Conservation (phyloP, 2,113 vertebrate species). For the Sebastes fasciatus region DNA sequence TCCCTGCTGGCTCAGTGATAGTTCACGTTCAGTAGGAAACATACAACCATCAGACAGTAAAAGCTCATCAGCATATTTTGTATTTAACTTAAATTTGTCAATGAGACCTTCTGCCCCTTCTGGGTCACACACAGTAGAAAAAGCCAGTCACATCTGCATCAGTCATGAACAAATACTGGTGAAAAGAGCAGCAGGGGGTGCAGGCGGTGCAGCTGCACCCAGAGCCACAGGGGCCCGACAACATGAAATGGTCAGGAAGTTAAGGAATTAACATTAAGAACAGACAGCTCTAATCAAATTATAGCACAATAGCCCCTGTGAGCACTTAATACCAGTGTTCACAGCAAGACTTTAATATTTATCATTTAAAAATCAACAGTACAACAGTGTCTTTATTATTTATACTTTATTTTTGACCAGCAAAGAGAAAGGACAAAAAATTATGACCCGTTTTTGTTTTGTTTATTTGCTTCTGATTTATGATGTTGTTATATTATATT, state of each 20-base stretch:
- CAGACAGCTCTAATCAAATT: conserved; percentile 8
- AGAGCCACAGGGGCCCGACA: conserved; percentile 40
- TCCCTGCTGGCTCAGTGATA: background rate
- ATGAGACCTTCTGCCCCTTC: background rate
- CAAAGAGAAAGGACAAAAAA: no score
- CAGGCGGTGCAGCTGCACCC: conserved; percentile 47
- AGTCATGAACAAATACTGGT: conserved; percentile 12
- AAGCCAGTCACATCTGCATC: conserved; percentile 28
- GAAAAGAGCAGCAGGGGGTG: conserved; percentile 40
- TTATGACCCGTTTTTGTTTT: no score
- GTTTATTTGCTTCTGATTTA: no score
- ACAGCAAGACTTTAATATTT: background rate
- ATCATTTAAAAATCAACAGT: background rate
- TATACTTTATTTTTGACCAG: no score
- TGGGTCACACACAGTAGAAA: conserved; percentile 18
- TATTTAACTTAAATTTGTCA: background rate
- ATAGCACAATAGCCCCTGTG: background rate
- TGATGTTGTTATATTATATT: no score
- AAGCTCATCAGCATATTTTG: background rate
- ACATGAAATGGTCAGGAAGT: conserved; percentile 49
- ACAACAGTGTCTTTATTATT: background rate
- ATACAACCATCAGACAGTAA: background rate
- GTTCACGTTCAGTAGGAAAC: background rate
- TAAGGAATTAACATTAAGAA: conserved; percentile 36
- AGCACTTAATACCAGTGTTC: background rate